Evolutionary conservation across 2,888 invertebrate genomes (phyloP), one percentile per base, ranked within the genome.

Genomic region (Lasioglossum lativentre): DNA sequence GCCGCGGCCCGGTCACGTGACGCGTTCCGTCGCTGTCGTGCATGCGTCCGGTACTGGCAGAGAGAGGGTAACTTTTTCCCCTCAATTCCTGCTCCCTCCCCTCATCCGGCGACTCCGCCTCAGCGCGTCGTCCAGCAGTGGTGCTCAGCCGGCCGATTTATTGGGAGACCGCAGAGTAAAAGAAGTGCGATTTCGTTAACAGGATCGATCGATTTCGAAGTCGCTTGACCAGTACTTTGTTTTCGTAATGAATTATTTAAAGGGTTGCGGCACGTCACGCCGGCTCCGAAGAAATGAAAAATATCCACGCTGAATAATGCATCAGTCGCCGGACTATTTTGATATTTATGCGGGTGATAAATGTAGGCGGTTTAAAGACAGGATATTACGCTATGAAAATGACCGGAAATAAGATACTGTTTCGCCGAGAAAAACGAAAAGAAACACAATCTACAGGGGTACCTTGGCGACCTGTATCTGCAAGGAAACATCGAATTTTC

Each of bases 241-340:
- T 86, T 88, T 84, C 71, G 79, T 76, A 86, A 88, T 88, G 87
- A 88, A 90, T 90, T 87, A 88, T 87, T 87, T 79, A 90, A 90
- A 87, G 81, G 82, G 72, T 66, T 45, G 73, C 85, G 72, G 75
- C 73, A 84, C 86, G 79, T 90, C 30, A 45, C 27, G 74, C 70
- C 78, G 73, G 68, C 86, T 82, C 80, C 52, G 78, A 77, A 78
- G 75, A 87, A 87, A 83, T 85, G 83, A 88, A 83, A 86, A 82
- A 87, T 80, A 80, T 30, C 52, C 34, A n/a, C 47, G 74, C 56
- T 89, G 90, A 90, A 90, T 90, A 88, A 90, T 88, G 63, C 72
- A 90, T 74, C 71, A 42, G 56, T 30, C 10, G 30, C 45, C 63
- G 40, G 74, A 74, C 72, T 82, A 80, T 86, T 86, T 85, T 79